Percentiles rank a stretch among this genome's conserved stretches.
phyloP scores from a whole-genome alignment of 2,797 vertebrate genomes.

The Eospalax fontanierii region DNA sequence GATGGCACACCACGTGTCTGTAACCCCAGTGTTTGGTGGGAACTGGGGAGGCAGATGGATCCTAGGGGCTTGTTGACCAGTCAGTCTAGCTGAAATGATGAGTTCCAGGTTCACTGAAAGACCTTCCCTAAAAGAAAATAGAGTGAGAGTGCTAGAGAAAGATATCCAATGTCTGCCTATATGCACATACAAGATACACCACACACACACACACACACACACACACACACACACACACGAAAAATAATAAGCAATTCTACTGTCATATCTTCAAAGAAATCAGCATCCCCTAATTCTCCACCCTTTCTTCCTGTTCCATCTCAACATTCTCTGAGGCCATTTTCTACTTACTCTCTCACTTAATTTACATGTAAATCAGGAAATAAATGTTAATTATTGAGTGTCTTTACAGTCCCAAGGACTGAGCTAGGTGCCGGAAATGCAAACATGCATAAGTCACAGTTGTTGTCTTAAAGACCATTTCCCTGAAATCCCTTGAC shows the following conservation, averaged over 20 bases:
- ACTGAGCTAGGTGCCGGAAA: neutral
- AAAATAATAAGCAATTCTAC: neutral
- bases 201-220: neutral
- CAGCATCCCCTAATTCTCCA: neutral
- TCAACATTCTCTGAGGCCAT: neutral
- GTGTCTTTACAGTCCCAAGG: neutral
- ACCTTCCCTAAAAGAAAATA: neutral
- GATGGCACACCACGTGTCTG: neutral
- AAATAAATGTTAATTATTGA: slow-evolving; percentile 9
- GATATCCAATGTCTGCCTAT: neutral
- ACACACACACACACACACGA: neutral
- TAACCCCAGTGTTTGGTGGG: neutral
- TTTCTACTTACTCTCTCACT: neutral
- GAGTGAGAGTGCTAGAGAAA: neutral
- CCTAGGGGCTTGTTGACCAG: neutral
- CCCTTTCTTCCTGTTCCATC: neutral
- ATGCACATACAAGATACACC: neutral
- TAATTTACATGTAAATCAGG: neutral
- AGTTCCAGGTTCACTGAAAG: neutral
- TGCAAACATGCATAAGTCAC: neutral
- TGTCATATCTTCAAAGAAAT: neutral
- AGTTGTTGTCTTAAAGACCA: neutral
- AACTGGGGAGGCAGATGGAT: neutral
- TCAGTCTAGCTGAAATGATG: neutral
- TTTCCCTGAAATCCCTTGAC: neutral